A percentile compares a stretch with the other conserved stretches of the same genome.
phyloP scores from a whole-genome alignment of 1,140 invertebrate genomes.

The Magallana angulata region DNA sequence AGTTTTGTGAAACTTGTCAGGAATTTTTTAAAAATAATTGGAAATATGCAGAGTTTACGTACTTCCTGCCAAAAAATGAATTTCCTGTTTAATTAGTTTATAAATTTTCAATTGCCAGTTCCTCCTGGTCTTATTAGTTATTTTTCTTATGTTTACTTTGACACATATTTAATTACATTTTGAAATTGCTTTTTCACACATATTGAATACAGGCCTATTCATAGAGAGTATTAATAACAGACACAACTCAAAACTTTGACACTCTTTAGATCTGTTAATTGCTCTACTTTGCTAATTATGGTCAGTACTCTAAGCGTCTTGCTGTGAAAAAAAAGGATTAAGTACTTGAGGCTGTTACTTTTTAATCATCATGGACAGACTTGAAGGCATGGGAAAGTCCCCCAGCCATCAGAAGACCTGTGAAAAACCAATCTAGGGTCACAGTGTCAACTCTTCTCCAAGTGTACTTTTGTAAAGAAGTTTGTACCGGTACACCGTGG shows the following conservation, averaged over 20 bases:
- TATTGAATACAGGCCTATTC: neutral
- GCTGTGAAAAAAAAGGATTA: slow-evolving; percentile 4
- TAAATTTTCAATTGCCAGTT: neutral
- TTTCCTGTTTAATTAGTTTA: slow-evolving; percentile 3
- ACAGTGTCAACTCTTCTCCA: neutral
- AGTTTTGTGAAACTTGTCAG: neutral
- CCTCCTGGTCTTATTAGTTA: neutral
- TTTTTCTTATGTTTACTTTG: neutral
- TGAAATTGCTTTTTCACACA: neutral
- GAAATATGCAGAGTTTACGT: neutral
- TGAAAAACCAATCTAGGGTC: slow-evolving; percentile 13
- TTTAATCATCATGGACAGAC: neutral
- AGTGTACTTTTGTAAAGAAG: neutral
- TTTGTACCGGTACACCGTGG: too few species aligned
- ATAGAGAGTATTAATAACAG: neutral
- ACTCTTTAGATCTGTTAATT: neutral
- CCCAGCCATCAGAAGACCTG: slow-evolving; percentile 11
- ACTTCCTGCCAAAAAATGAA: neutral
- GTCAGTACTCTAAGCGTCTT: neutral
- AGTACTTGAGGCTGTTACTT: neutral
- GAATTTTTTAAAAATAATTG: neutral
- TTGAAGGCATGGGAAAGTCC: slow-evolving; percentile 6
- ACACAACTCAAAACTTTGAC: neutral
- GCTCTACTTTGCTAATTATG: neutral
- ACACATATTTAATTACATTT: neutral